Evolutionary conservation across 2,797 vertebrate species (phyloP).

Genomic region (Halcyon badia): DNA sequence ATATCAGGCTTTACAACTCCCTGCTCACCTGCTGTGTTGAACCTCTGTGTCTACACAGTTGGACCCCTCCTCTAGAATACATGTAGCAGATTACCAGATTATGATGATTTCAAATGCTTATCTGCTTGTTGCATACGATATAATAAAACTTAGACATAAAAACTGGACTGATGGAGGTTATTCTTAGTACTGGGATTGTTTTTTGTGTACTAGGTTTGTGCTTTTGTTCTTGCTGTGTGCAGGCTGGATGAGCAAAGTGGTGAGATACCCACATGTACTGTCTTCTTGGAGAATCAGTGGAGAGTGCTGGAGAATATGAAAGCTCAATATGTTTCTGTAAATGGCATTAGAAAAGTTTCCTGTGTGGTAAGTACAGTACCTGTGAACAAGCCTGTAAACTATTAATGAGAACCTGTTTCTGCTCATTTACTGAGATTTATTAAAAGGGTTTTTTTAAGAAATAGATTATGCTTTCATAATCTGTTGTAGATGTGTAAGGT

Average conservation of each 20-base stretch:
- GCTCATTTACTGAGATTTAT: not conserved
- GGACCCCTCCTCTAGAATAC: not conserved
- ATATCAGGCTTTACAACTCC: not conserved
- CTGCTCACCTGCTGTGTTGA: not conserved
- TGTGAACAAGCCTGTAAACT: not conserved
- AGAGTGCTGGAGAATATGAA: conserved; percentile 97
- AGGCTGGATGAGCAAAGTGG: conserved; percentile 90
- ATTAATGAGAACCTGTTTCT: not conserved
- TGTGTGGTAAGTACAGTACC: conserved; percentile 89
- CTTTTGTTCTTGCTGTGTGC: not conserved
- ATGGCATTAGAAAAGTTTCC: conserved; percentile 95
- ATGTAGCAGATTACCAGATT: not conserved
- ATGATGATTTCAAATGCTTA: not conserved
- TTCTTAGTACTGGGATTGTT: not conserved
- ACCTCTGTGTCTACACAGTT: not conserved
- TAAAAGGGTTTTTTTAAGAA: not conserved
- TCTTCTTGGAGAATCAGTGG: conserved; percentile 91
- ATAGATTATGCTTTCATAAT: not conserved
- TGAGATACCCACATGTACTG: conserved; percentile 82
- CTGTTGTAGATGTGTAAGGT: not conserved
- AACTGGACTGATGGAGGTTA: not conserved
- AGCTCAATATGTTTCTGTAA: conserved; percentile 95
- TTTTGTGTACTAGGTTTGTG: not conserved
- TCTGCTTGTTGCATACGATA: not conserved
- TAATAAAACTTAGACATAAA: not conserved